Base-by-base conservation (phyloP, 2,797 vertebrate species). In the Ataeniobius toweri region DNA sequence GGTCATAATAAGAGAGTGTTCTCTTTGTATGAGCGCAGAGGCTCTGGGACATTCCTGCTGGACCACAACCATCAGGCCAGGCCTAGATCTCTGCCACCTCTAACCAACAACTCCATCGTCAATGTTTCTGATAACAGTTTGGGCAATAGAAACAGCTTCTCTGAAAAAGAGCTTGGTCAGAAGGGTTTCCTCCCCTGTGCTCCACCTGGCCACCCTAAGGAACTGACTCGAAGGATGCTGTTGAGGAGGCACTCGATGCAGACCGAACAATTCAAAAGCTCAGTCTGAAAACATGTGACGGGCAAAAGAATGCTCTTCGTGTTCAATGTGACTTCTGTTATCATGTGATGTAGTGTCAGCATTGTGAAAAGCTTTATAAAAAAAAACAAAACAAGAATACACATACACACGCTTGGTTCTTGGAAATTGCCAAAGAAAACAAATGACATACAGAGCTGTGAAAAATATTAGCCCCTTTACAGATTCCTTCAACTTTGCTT, bases 191-290 rank as follows among this genome's bases (percentile, higher is more conserved):
- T 94, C 0, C 96, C 97, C 55, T 92, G 94, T 0, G 97, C 94
- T 75, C 96, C 98, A 36, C 95, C 97, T 8, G 83, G 93, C 3
- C 94, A 93, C 20, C 96, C 96, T 3, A 97, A 92, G 67, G 96
- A 97, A 50, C 84, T 90, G 68, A 96, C 94, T 55, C 95, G 91
- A 0, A 96, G 96, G 88, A 95, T 94, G 92, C 91, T 98, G 31
- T 84, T 96, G 83, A 94, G 97, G 88, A 96, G 97, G 86, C 97
- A 98, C 82, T 98, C 97, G 1, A 95, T 97, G 87, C 97, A 96
- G 94, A 96, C 95, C 0, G 95, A 98, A 76, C 96, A 97, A 92
- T 96, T 97, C 80, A 97, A 94, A 79, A 84, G 68, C 72, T 86
- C 91, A 0, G 89, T 68, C 14, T 93, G 79, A 86, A 74, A 18